Evolutionary conservation across 2,797 vertebrate genomes (phyloP), one percentile per base, ranked within the genome.

Genomic region (Phrynocephalus vlangalii): DNA sequence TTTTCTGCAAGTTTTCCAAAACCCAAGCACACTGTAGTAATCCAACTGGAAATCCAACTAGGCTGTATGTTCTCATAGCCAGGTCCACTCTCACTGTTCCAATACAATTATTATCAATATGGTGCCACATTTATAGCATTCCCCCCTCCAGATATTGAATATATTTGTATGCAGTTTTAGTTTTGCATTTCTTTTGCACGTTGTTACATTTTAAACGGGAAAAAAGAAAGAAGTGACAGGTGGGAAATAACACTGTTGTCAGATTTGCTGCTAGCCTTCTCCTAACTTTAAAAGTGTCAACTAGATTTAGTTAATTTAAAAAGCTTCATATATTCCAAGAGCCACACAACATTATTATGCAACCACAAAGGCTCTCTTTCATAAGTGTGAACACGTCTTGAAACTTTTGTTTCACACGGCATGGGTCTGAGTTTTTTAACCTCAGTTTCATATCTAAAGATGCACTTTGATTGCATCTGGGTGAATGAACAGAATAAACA

Each of bases 181-280:
- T 79, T 71, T 60, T 72, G 67, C n/a, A 68, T 80, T n/a, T 70
- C 67, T 71, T 63, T 80, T 24, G 38, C 48, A 80, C 20, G 38
- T 86, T 79, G 66, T 71, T 52, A 85, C 3, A 67, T 56, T 50
- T 30, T 50, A 67, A 48, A 18, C n/a, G 30, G 30, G 3, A 22
- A 52, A 30, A 24, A 77, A 50, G 75, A 28, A 52, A 68, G 71
- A 22, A 87, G 50, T 79, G 82, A 84, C 68, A 73, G 68, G 33
- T 84, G 75, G 82, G 52, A 70, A 81, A 72, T 72, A 80, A 72
- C 85, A 72, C 30, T 79, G 50, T 67, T 86, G 78, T 86, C 85
- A 86, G 24, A 80, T 72, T 86, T 86, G 28, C 63, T 79, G 73
- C 81, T 83, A 83, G n/a, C 66, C 50, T 63, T 79, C 82, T 83